Conservation (phyloP, 2,113 vertebrate genomes). For the Ictidomys tridecemlineatus region DNA sequence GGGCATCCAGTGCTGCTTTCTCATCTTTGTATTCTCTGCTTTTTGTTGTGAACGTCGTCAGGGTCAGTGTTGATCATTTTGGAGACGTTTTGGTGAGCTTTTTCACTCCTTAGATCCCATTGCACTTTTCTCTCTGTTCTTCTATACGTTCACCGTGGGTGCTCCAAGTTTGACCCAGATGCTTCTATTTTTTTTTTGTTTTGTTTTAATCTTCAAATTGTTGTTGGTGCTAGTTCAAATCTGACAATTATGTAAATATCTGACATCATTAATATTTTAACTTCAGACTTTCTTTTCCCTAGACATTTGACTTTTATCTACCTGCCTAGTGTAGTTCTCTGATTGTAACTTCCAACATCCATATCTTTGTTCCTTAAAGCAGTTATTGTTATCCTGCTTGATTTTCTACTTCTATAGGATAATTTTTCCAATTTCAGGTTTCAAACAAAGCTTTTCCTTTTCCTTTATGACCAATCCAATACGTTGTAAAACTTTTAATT, state of each 20-base stretch:
- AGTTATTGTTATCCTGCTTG: not conserved
- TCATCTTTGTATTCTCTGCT: not conserved
- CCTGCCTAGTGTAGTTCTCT: not conserved
- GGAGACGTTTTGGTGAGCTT: not conserved
- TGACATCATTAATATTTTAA: slow-evolving; percentile 15
- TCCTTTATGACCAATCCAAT: not conserved
- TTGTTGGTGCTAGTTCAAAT: not conserved
- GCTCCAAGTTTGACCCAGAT: not conserved
- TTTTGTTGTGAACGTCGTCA: not conserved
- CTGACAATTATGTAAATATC: not conserved
- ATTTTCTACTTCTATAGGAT: not conserved
- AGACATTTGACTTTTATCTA: not conserved
- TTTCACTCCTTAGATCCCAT: not conserved
- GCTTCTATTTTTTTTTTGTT: not conserved
- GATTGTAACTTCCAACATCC: not conserved
- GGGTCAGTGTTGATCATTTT: not conserved
- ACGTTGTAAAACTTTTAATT: not conserved
- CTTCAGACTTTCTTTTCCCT: not conserved
- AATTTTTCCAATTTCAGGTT: not conserved
- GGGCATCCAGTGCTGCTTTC: not conserved
- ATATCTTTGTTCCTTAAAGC: not conserved
- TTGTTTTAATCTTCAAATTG: not conserved
- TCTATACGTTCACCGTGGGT: not conserved
- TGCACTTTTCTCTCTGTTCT: not conserved
- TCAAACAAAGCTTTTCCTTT: not conserved